Percentiles rank a stretch among this genome's conserved stretches.
These are phyloP conservation scores for Mus spretus DNA, from an alignment of 2,797 vertebrate species.

Conservation along the genomic window DNA sequence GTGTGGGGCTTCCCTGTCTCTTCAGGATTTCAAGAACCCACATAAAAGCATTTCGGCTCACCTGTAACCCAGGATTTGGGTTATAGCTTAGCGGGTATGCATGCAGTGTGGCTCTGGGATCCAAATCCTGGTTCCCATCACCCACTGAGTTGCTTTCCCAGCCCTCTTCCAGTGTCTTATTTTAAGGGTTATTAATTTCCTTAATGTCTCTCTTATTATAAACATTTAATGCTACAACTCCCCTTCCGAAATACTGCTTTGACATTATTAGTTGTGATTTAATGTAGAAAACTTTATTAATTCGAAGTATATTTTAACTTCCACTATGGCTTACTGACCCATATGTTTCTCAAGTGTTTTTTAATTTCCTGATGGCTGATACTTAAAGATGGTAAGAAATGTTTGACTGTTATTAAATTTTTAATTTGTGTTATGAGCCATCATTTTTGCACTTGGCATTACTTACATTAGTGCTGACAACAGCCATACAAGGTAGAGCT, in stretches of 20 bases:
- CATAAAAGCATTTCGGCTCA: neutral
- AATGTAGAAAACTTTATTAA: conserved; percentile 1
- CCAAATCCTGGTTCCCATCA: neutral
- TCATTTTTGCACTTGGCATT: neutral
- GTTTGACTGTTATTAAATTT: neutral
- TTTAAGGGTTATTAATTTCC: conserved; percentile 44
- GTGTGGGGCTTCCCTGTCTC: no score
- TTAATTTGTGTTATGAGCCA: neutral
- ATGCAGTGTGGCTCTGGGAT: neutral
- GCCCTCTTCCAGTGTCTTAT: neutral
- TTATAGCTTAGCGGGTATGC: neutral
- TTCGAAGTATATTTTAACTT: conserved; percentile 60
- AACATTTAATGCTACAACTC: conserved; percentile 37
- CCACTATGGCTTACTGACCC: neutral
- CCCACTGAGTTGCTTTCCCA: neutral
- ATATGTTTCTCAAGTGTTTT: neutral
- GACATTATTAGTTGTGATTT: conserved; percentile 22
- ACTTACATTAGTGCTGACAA: conserved; percentile 9
- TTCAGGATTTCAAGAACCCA: neutral
- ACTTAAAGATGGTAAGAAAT: conserved; percentile 6
- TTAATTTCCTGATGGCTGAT: conserved; percentile 9
- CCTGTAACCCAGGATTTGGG: neutral
- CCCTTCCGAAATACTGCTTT: conserved; percentile 51
- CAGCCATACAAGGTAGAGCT: neutral
- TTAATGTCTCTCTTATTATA: conserved; percentile 54